Evolutionary conservation across 1,140 invertebrate genomes (phyloP).

Genomic region (Drosophila nigrodunni): DNA sequence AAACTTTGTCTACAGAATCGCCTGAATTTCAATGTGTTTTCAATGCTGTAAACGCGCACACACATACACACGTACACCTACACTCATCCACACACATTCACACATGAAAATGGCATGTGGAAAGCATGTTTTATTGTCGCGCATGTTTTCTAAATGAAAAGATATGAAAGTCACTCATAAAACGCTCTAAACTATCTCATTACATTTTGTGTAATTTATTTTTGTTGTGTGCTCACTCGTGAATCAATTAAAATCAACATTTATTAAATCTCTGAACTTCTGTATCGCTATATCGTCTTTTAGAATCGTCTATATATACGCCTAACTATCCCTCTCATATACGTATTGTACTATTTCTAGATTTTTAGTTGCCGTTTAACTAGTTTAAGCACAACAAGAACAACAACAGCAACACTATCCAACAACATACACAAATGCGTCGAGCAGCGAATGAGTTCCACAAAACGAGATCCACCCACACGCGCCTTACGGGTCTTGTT

Average conservation of each 20-base stretch:
- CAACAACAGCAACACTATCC: constrained; percentile 21
- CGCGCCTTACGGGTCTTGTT: constrained; percentile 51
- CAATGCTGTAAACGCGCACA: constrained; percentile 64
- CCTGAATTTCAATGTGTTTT: constrained; percentile 53
- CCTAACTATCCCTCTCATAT: constrained; percentile 57
- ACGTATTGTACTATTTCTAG: constrained; percentile 73
- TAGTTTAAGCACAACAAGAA: constrained; percentile 40
- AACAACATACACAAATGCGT: constrained; percentile 35
- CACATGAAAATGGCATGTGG: constrained; percentile 47
- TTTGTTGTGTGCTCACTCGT: constrained; percentile 52
- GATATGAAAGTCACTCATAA: constrained; percentile 16
- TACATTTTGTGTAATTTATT: constrained; percentile 43
- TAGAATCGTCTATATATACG: constrained; percentile 13
- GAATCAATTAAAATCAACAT: constrained; percentile 28
- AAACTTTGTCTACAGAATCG: constrained; percentile 55
- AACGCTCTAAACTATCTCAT: constrained; percentile 41
- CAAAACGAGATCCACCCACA: constrained; percentile 45
- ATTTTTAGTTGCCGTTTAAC: constrained; percentile 62
- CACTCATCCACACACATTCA: constrained; percentile 19
- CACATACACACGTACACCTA: constrained; percentile 21
- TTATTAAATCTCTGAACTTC: constrained; percentile 37
- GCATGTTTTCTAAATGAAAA: constrained; percentile 45
- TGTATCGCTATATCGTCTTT: constrained; percentile 16
- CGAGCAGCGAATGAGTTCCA: constrained; percentile 45
- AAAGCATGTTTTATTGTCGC: constrained; percentile 44